A percentile compares a stretch with the other conserved stretches of the same genome.
Evolutionary conservation across 2,113 vertebrate species (phyloP).

Genomic region (Camelus bactrianus): DNA sequence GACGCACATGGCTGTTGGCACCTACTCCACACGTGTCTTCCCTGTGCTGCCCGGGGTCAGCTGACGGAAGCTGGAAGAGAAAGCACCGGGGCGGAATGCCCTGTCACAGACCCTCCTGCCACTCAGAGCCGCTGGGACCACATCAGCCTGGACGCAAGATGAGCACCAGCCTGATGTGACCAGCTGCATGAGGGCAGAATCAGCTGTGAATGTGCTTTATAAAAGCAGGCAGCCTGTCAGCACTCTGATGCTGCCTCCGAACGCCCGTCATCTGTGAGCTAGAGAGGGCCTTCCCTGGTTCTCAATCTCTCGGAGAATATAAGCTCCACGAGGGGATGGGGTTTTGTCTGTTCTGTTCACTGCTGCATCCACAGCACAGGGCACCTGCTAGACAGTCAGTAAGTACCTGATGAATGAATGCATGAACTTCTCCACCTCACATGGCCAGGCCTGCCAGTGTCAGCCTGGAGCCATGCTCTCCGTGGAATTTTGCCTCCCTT

Average conservation of each 20-base stretch:
- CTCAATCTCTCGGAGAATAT: neutral
- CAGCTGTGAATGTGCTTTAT: neutral
- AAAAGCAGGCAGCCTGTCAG: neutral
- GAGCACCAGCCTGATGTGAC: neutral
- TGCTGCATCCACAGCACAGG: neutral
- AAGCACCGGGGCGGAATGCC: neutral
- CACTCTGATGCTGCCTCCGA: too few species aligned
- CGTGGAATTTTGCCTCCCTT: neutral
- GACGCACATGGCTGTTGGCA: rapidly evolving
- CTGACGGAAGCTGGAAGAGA: neutral
- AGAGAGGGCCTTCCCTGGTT: neutral
- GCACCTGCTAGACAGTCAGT: neutral
- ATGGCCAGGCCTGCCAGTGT: neutral
- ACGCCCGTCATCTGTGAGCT: neutral
- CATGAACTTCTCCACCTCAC: neutral
- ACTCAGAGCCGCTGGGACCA: neutral
- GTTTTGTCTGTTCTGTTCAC: neutral
- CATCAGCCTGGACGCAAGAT: neutral
- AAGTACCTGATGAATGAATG: neutral
- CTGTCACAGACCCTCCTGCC: neutral
- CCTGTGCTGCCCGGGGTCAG: neutral
- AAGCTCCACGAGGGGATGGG: neutral
- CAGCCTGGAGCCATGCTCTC: neutral
- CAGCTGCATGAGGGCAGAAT: neutral
- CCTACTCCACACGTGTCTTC: neutral